Conservation (phyloP, 2,888 invertebrate species). For the Netelia virgata region DNA sequence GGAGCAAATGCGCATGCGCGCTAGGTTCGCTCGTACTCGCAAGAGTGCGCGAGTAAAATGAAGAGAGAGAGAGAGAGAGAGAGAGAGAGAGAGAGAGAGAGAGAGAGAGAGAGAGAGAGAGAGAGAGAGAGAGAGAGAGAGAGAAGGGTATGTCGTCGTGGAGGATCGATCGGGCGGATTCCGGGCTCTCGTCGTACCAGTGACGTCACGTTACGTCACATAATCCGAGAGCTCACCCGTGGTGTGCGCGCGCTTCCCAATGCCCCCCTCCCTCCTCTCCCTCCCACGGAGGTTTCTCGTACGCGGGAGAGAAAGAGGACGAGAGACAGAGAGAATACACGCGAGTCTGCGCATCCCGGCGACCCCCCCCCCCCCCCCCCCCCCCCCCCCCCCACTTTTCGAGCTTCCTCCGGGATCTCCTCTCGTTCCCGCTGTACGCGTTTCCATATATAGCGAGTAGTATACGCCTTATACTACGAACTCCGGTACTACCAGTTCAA, state of each 20-base stretch:
- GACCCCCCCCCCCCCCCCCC: constrained; percentile 1
- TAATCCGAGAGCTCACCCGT: constrained; percentile 12
- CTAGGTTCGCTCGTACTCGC: constrained; percentile 9
- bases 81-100: constrained; percentile 15
- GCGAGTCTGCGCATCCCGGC: constrained; percentile 4
- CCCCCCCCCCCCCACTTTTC: not conserved
- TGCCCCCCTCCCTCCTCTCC: constrained; percentile 38
- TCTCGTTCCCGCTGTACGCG: not conserved
- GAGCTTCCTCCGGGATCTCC: constrained; percentile 39
- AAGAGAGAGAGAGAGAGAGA: constrained; percentile 12
- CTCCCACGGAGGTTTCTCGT: not conserved
- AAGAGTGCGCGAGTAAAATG: constrained; percentile 7
- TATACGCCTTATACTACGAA: constrained; percentile 4
- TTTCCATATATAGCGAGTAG: not conserved
- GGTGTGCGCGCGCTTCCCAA: constrained; percentile 34
- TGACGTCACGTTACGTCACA: constrained; percentile 75
- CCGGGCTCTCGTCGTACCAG: constrained; percentile 67
- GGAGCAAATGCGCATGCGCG: constrained; percentile 12
- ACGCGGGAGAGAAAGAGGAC: not conserved
- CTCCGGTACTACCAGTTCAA: not conserved
- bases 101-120: not conserved
- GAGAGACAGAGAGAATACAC: not conserved
- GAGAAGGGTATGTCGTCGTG: constrained; percentile 29
- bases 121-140: constrained; percentile 13
- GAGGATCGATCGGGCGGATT: constrained; percentile 71